phyloP scores from a whole-genome alignment of 2,113 vertebrate species.

The Quiscalus mexicanus region DNA sequence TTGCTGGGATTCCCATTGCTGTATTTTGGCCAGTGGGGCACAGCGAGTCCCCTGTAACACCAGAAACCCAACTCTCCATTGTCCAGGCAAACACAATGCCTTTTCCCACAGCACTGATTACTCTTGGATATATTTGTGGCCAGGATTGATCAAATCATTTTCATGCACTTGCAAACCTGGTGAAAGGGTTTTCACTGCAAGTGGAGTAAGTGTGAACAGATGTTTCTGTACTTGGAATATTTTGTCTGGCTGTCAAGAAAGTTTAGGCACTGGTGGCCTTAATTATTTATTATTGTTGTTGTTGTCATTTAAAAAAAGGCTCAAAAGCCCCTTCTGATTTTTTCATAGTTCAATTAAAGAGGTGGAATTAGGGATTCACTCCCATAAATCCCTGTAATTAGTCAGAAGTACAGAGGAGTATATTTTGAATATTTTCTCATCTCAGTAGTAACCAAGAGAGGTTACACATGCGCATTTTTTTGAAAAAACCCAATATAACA shows the following conservation, averaged over 20 bases:
- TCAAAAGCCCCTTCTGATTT: neutral
- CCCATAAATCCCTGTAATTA: neutral
- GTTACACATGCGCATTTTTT: neutral
- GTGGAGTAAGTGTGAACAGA: neutral
- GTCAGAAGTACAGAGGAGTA: neutral
- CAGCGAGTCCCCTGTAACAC: neutral
- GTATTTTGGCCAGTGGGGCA: neutral
- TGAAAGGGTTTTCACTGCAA: neutral
- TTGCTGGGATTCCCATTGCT: neutral
- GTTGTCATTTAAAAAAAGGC: neutral
- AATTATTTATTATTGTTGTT: neutral
- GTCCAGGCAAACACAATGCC: neutral
- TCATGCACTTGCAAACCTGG: neutral
- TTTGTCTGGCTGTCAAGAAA: neutral
- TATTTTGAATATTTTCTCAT: neutral
- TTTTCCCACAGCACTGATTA: neutral
- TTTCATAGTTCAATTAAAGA: neutral
- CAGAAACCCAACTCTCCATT: neutral
- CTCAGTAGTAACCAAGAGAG: neutral
- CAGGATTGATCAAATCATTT: neutral
- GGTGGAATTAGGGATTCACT: neutral
- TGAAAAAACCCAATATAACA: neutral
- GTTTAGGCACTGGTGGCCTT: neutral
- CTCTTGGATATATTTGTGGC: neutral
- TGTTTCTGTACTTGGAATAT: neutral